Evolutionary conservation across 1,140 invertebrate species (phyloP), one percentile per base, ranked within the genome.

Genomic region (Neotoxoptera formosana): DNA sequence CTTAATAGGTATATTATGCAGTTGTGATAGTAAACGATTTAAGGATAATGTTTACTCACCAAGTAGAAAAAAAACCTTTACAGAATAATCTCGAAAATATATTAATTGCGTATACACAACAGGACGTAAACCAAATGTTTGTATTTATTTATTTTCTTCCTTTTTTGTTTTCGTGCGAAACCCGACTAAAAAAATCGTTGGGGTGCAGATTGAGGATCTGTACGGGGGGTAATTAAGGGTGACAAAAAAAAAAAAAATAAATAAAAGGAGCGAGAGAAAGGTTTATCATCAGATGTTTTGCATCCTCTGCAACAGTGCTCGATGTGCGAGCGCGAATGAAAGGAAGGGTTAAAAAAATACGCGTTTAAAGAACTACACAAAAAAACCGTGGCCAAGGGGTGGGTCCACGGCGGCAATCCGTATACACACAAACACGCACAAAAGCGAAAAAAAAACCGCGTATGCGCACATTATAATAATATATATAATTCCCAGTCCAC

Each of bases 211-310:
- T n/a, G 91, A 84, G n/a, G n/a, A 53, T 89, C 87, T 36, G 20
- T 89, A 84, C 91, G 76, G 91, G 91, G 91, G 91, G 91, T 93
- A 93, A 93, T 93, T 93, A 93, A 83, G 91, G 76, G 91, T 93
- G 91, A 93, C 76, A 30, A 84, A 84, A 53, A 53, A 76, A 53
- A 53, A 76, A 36, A 89, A 53, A 51, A 53, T 47, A 51, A 48
- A 47, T 51, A 34, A 81, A 41, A 48, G 23, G 36, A 86, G 30
- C 7, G 90, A 91, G 76, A 83, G 76, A 92, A 81, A 90, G 88
- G 89, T 67, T 60, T 90, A 90, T 67, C 34, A 41, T 90, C 89
- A 25, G 89, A 84, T 93, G 76, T 84, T 93, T 93, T 84, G 91
- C 91, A 93, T 93, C 51, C 91, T 84, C 34, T 93, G 76, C 60